Conservation (phyloP, 2,113 vertebrate species). For the Tapirus terrestris region DNA sequence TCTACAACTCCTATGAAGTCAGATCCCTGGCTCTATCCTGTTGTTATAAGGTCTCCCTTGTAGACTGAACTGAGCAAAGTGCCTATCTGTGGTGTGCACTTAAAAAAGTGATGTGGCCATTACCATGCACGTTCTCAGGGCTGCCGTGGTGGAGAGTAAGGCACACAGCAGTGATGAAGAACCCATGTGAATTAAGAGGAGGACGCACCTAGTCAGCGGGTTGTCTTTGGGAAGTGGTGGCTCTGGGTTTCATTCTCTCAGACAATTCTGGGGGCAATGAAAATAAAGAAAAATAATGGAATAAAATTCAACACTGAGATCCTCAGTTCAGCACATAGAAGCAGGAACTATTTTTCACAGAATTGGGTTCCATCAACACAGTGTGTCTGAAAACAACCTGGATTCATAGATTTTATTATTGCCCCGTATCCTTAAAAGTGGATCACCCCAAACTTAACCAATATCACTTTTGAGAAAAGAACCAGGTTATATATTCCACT, state of each 20-base stretch:
- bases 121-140: background rate
- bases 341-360: background rate
- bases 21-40: background rate
- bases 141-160: background rate
- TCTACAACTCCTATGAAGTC: background rate
- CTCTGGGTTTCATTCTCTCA: background rate
- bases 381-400: background rate
- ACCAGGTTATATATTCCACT: background rate
- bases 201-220: background rate
- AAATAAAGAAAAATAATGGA: conserved; percentile 8
- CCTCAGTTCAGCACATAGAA: background rate
- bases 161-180: background rate
- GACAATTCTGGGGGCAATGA: background rate
- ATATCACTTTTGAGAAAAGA: background rate
- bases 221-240: background rate
- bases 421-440: background rate
- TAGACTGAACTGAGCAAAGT: background rate
- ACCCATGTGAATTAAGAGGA: background rate
- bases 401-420: background rate
- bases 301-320: background rate
- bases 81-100: background rate
- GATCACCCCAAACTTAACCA: background rate
- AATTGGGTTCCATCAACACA: background rate
- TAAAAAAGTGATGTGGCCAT: background rate
- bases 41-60: background rate